Conservation (phyloP, 1,140 invertebrate genomes). For the Papilio polyxenes region DNA sequence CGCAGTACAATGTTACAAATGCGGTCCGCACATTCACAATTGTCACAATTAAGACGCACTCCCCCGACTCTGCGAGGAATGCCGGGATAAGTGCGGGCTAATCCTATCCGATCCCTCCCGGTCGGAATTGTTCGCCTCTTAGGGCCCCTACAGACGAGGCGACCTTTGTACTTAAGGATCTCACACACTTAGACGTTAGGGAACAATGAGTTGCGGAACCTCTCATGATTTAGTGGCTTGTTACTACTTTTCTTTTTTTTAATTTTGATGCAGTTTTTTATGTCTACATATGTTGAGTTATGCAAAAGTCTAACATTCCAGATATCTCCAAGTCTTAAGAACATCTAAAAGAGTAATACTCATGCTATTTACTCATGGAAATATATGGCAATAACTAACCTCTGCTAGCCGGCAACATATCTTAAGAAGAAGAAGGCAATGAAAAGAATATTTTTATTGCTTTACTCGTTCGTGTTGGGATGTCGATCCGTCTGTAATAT, state of each 20-base stretch:
- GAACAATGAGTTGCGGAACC: slow-evolving; percentile 26
- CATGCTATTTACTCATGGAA: neutral
- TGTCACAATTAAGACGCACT: slow-evolving; percentile 64
- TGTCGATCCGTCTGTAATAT: slow-evolving; percentile 13
- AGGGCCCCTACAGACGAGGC: slow-evolving; percentile 37
- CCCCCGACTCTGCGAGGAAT: slow-evolving; percentile 46
- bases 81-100: slow-evolving; percentile 60
- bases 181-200: slow-evolving; percentile 26
- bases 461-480: neutral
- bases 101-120: slow-evolving; percentile 59
- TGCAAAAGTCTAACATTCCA: neutral
- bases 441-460: neutral
- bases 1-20: slow-evolving; percentile 35
- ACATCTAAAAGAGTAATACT: neutral
- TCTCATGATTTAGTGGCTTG: slow-evolving; percentile 38
- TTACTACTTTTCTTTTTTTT: slow-evolving; percentile 22
- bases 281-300: neutral
- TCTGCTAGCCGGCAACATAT: neutral
- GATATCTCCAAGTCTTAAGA: neutral
- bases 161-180: slow-evolving; percentile 34
- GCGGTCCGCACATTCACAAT: slow-evolving; percentile 50
- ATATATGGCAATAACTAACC: too few species aligned
- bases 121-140: slow-evolving; percentile 38
- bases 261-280: neutral
- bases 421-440: neutral